Percentiles rank a stretch among this genome's conserved stretches.
phyloP scores from a whole-genome alignment of 2,888 invertebrate genomes.

The Eupithecia dodoneata region DNA sequence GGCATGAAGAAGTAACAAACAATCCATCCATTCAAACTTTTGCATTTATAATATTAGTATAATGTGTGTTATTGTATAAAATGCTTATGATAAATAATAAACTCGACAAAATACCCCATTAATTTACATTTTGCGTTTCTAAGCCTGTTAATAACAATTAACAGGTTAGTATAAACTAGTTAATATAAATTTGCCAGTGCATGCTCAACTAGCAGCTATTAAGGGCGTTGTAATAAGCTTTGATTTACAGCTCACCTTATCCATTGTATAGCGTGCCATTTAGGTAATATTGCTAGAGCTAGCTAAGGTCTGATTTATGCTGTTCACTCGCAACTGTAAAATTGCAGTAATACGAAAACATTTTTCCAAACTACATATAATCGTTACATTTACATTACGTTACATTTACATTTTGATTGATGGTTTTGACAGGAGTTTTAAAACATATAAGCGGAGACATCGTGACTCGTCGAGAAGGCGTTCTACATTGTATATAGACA shows the following conservation, averaged over 20 bases:
- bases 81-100: neutral
- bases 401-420: too few species aligned
- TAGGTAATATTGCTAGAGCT: neutral
- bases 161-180: neutral
- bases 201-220: neutral
- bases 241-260: constrained; percentile 1
- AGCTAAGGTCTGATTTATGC: neutral
- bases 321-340: neutral
- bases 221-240: neutral
- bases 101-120: neutral
- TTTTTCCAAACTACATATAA: too few species aligned
- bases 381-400: too few species aligned
- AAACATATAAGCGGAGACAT: too few species aligned
- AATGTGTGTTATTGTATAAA: neutral
- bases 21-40: too few species aligned
- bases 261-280: neutral
- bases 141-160: neutral
- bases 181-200: neutral
- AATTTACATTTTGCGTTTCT: neutral
- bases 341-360: neutral
- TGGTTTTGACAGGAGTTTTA: too few species aligned
- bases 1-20: too few species aligned
- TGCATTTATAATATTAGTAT: too few species aligned
- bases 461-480: too few species aligned
- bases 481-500: too few species aligned